Conservation (phyloP, 2,113 vertebrate genomes). For the Misgurnus mizolepis region DNA sequence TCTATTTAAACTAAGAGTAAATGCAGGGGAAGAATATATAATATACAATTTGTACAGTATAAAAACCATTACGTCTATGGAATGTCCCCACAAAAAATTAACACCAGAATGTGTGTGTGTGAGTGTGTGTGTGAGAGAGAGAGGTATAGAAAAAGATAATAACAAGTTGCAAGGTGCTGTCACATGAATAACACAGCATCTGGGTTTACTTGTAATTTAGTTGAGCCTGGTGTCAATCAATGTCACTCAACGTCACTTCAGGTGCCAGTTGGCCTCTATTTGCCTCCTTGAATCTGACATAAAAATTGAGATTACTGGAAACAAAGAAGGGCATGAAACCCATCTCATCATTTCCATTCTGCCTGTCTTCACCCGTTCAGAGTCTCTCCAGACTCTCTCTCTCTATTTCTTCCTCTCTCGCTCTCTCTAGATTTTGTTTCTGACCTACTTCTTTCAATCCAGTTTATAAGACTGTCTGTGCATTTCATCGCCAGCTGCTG, state of each 20-base stretch:
- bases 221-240: slow-evolving; percentile 51
- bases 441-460: slow-evolving; percentile 55
- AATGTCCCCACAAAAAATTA: no score
- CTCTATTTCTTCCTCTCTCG: slow-evolving; percentile 36
- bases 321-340: slow-evolving; percentile 34
- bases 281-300: slow-evolving; percentile 22
- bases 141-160: neutral
- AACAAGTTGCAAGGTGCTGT: slow-evolving; percentile 27
- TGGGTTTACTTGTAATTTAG: slow-evolving; percentile 53
- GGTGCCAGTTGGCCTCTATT: slow-evolving; percentile 42
- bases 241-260: slow-evolving; percentile 45
- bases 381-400: slow-evolving; percentile 38
- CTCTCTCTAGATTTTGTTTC: slow-evolving; percentile 5
- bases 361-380: slow-evolving; percentile 23
- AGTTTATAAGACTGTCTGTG: slow-evolving; percentile 36
- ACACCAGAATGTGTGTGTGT: neutral
- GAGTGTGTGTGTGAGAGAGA: slow-evolving; percentile 32
- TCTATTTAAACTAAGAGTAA: no score
- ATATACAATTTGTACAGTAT: no score
- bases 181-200: slow-evolving; percentile 47
- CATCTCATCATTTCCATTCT: slow-evolving; percentile 41
- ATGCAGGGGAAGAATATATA: no score
- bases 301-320: slow-evolving; percentile 45
- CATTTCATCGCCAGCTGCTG: slow-evolving; percentile 33
- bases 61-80: no score